Evolutionary conservation across 1,140 invertebrate genomes (phyloP).

Genomic region (Megalopta genalis): DNA sequence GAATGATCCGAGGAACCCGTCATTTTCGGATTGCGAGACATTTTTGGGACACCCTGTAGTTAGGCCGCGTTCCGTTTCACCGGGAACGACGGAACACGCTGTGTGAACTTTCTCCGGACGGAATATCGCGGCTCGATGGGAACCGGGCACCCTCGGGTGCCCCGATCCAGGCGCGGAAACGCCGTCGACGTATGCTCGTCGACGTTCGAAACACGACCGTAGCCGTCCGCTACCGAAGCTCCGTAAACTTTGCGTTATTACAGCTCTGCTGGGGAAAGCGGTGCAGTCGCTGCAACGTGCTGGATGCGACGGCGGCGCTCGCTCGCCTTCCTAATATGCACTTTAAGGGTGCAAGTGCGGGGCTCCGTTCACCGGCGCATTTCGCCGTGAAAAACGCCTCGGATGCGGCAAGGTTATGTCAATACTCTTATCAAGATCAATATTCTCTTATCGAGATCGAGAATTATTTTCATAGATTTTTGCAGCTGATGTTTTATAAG

Average conservation of each 20-base stretch:
- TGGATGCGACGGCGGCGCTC: conserved; percentile 13
- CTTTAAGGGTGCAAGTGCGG: conserved; percentile 39
- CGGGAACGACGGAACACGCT: conserved; percentile 20
- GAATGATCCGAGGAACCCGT: too few relatives aligned
- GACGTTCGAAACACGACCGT: conserved; percentile 44
- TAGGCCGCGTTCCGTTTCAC: conserved; percentile 27
- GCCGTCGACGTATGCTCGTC: conserved; percentile 49
- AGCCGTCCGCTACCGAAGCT: conserved; percentile 44
- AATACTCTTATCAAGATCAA: too few relatives aligned
- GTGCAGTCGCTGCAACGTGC: conserved; percentile 27
- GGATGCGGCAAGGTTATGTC: too few relatives aligned
- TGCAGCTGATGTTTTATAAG: too few relatives aligned
- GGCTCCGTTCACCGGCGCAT: conserved; percentile 27
- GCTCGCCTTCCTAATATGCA: conserved; percentile 24
- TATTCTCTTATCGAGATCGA: too few relatives aligned
- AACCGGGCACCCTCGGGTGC: neutral
- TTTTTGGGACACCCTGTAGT: too few relatives aligned
- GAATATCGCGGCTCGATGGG: conserved; percentile 30
- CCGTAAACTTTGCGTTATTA: conserved; percentile 54
- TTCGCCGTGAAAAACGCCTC: too few relatives aligned
- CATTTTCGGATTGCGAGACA: too few relatives aligned
- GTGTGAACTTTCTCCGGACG: conserved; percentile 49
- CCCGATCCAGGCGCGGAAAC: conserved; percentile 53
- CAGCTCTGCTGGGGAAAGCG: conserved; percentile 7
- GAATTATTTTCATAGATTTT: too few relatives aligned